Evolutionary conservation across 2,888 invertebrate genomes (phyloP).

Genomic region (Pristionchus entomophagus): DNA sequence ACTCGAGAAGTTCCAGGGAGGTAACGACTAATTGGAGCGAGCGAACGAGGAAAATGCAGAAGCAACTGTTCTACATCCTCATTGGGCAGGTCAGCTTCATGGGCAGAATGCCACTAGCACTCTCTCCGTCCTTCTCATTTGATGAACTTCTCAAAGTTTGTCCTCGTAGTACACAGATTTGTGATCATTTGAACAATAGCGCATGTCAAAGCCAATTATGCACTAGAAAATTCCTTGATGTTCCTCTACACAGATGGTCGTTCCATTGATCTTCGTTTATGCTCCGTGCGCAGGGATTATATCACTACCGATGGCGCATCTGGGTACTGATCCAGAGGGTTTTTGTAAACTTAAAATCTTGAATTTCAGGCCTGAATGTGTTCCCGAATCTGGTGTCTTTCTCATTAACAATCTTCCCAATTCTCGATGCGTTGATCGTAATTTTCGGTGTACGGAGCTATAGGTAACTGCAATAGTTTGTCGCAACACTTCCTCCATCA

Average conservation of each 20-base stretch:
- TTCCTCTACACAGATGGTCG: not conserved
- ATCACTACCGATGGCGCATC: not conserved
- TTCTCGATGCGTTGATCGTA: not conserved
- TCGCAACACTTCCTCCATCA: too few relatives aligned
- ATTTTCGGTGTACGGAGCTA: slow-evolving; percentile 3
- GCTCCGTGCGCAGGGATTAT: not conserved
- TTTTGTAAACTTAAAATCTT: not conserved
- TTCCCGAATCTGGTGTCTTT: slow-evolving; percentile 14
- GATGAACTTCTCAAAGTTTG: not conserved
- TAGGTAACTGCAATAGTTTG: too few relatives aligned
- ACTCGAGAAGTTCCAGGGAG: not conserved
- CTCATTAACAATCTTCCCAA: not conserved
- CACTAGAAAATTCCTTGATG: too few relatives aligned
- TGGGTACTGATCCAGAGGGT: not conserved
- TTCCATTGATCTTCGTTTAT: not conserved
- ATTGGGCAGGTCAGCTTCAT: not conserved
- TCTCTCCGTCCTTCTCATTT: too few relatives aligned
- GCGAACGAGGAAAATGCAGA: not conserved
- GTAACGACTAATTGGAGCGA: not conserved
- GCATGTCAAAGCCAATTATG: too few relatives aligned
- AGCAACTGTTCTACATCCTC: not conserved
- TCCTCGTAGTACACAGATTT: too few relatives aligned
- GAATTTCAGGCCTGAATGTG: not conserved
- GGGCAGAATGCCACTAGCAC: not conserved
- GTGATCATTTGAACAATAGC: too few relatives aligned